These are phyloP conservation scores for Lasioglossum albipes DNA, from an alignment of 1,140 invertebrate species.

Conservation along the genomic window DNA sequence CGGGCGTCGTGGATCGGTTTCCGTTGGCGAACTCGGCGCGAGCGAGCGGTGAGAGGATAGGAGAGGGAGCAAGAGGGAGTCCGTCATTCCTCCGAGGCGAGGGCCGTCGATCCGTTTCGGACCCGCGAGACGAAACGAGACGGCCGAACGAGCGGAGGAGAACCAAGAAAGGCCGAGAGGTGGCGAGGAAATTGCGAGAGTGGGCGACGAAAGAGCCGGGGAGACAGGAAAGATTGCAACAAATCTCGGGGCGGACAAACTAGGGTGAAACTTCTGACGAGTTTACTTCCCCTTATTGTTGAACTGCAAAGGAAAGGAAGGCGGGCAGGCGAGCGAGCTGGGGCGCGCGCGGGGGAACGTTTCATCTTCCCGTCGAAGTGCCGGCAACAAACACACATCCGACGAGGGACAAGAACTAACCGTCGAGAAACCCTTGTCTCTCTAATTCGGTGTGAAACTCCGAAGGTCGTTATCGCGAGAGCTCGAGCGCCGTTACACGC, in stretches of 20 bases:
- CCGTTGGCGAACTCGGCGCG: not conserved
- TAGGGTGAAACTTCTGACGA: slow-evolving; percentile 27
- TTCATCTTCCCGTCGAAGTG: not conserved
- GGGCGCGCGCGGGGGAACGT: not conserved
- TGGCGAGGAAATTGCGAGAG: not conserved
- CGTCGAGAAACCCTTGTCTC: not conserved
- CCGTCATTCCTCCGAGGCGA: too few species aligned
- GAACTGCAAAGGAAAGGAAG: slow-evolving; percentile 1
- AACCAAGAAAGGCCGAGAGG: too few species aligned
- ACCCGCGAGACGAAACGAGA: not conserved
- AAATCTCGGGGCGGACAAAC: slow-evolving; percentile 29
- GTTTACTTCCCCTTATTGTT: slow-evolving; percentile 16
- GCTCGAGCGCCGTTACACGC: not conserved
- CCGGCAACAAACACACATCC: not conserved
- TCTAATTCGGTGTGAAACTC: not conserved
- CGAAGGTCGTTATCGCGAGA: not conserved
- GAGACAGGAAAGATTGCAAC: slow-evolving; percentile 21
- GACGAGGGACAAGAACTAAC: not conserved
- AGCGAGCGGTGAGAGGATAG: too few species aligned
- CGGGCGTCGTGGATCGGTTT: not conserved
- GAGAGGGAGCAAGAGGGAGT: too few species aligned
- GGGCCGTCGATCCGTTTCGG: not conserved
- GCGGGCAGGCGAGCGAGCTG: too few species aligned
- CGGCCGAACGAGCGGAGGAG: not conserved
- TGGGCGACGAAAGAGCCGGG: not conserved